Evolutionary conservation across 2,797 vertebrate genomes (phyloP), one percentile per base, ranked within the genome.

Genomic region (Novumbra hubbsi): DNA sequence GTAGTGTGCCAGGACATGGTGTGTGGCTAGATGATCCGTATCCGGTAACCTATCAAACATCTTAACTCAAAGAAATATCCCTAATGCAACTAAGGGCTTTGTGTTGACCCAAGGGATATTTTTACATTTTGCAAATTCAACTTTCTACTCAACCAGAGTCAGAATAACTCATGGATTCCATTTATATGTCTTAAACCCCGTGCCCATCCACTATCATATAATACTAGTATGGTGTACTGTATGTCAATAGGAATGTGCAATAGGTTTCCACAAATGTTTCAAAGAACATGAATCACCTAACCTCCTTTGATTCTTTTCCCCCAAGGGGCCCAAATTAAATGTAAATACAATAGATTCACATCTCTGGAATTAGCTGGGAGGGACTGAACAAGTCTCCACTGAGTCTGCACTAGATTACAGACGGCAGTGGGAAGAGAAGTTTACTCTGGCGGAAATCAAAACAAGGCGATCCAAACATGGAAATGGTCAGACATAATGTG

Each of bases 401-500:
- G 11, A 57, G 41, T 68, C 70, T 73, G 41, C 32, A 62, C 57
- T 72, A 60, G 38, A 69, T 21, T 73, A n/a, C 78, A 77, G 78
- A 74, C 60, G 9, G 4, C 57, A 63, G 15, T 62, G 66, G 70
- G 70, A 73, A 74, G 71, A 6, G 73, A 62, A 71, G 75, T 68
- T 70, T 17, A 64, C 76, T 68, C 78, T 52, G 66, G 78, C 73
- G 52, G 71, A 78, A 76, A 82, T 73, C 77, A 76, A 78, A 73
- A 84, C 82, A 83, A 79, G 74, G 70, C 12, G 69, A 73, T 79
- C 86, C 81, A 86, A 88, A 87, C 80, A 87, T 77, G 84, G 89
- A 86, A 80, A 77, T 7, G 77, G 79, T 78, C 84, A 81, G 87
- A 87, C 81, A 81, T 88, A 88, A 86, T 83, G 76, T 72, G 70